Evolutionary conservation across 2,888 invertebrate species (phyloP).

Genomic region (Ophion obscuratus): DNA sequence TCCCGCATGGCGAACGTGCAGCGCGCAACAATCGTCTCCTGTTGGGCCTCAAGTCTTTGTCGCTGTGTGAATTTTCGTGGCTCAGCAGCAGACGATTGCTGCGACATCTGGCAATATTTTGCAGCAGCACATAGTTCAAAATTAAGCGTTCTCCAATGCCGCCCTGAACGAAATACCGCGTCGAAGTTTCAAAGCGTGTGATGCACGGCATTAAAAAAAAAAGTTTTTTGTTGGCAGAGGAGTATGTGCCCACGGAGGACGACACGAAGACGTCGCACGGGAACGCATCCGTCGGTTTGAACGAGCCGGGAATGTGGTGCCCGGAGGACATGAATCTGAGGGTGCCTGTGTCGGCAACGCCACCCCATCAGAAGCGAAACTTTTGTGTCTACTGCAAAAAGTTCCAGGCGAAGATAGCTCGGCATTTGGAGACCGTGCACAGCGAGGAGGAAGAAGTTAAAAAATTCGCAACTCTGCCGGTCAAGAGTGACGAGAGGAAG

Average conservation of each 20-base stretch:
- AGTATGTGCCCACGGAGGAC: not conserved
- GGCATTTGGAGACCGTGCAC: constrained; percentile 56
- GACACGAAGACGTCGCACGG: not conserved
- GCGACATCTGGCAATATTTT: too few relatives aligned
- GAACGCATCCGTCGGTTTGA: not conserved
- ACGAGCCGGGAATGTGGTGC: not conserved
- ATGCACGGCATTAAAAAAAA: not conserved
- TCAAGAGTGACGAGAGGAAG: constrained; percentile 40
- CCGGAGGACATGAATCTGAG: not conserved
- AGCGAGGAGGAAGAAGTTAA: constrained; percentile 53
- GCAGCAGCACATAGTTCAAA: too few relatives aligned
- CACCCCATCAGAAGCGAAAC: constrained; percentile 47
- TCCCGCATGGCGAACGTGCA: too few relatives aligned
- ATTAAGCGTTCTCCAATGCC: too few relatives aligned
- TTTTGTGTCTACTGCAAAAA: constrained; percentile 59
- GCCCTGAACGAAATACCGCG: too few relatives aligned
- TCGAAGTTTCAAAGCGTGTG: not conserved
- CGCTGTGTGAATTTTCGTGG: too few relatives aligned
- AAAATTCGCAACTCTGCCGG: constrained; percentile 49
- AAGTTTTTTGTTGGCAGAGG: not conserved
- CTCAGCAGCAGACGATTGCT: too few relatives aligned
- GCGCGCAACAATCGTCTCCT: too few relatives aligned
- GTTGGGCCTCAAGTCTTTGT: too few relatives aligned
- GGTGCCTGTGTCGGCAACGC: not conserved
- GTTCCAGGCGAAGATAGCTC: constrained; percentile 56